These are phyloP conservation scores for Corvus hawaiiensis DNA, from an alignment of 2,113 vertebrate species.

Conservation along the genomic window DNA sequence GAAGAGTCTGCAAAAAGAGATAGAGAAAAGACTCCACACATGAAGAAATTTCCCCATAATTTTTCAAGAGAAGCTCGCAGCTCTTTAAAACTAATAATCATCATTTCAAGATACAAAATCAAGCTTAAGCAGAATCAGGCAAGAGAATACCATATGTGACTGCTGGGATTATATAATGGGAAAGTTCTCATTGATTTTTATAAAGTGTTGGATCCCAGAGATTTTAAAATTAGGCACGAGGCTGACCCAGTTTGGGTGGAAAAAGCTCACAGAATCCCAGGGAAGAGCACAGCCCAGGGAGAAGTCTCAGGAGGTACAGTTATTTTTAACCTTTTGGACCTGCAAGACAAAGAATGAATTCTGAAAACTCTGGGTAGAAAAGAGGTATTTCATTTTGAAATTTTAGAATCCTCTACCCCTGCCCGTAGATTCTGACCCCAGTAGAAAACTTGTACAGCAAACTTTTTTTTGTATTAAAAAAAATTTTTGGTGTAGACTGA, in stretches of 20 bases:
- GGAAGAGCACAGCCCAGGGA: conserved; percentile 52
- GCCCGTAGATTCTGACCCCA: not conserved
- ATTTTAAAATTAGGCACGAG: conserved; percentile 65
- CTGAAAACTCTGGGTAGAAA: conserved; percentile 52
- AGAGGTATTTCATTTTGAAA: conserved; percentile 27
- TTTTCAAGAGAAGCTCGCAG: conserved; percentile 50
- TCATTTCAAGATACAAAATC: conserved; percentile 64
- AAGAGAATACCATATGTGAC: conserved; percentile 13
- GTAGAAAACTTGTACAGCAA: conserved; percentile 2
- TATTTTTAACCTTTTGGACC: conserved; percentile 71
- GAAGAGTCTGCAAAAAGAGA: not conserved
- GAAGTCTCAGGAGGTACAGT: conserved; percentile 52
- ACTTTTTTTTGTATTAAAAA: not conserved
- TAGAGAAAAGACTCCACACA: not conserved
- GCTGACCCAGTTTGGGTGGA: conserved; percentile 63
- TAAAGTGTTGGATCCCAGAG: conserved; percentile 42
- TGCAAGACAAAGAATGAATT: conserved; percentile 52
- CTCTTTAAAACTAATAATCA: conserved; percentile 67
- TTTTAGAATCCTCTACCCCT: not conserved
- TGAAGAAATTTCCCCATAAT: not conserved
- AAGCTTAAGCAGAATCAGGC: conserved; percentile 39
- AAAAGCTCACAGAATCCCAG: conserved; percentile 56
- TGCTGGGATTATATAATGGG: conserved; percentile 61
- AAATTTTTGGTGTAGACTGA: not conserved
- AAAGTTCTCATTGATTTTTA: conserved; percentile 60